A percentile compares a stretch with the other conserved stretches of the same genome.
phyloP scores from a whole-genome alignment of 2,888 invertebrate genomes.

The Agonopterix alstromeriana region DNA sequence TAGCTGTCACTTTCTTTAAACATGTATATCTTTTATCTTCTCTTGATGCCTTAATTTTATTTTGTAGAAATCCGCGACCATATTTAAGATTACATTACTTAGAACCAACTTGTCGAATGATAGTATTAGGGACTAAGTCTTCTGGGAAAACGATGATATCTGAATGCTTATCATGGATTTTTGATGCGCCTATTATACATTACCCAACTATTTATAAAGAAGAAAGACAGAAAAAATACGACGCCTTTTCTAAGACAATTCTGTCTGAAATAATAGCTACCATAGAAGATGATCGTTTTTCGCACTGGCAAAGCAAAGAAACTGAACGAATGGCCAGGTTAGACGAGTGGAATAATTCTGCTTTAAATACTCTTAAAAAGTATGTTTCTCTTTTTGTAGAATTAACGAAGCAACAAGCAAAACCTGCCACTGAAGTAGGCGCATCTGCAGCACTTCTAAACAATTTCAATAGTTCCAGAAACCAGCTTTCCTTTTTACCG shows the following conservation, averaged over 20 bases:
- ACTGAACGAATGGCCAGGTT: constrained; percentile 41
- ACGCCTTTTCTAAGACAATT: constrained; percentile 40
- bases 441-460: constrained; percentile 12
- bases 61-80: constrained; percentile 78
- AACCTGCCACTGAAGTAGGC: background rate
- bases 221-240: constrained; percentile 40
- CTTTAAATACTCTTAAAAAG: constrained; percentile 20
- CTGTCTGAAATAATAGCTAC: constrained; percentile 55
- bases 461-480: constrained; percentile 21
- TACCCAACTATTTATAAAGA: constrained; percentile 33
- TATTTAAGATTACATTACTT: constrained; percentile 77
- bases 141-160: constrained; percentile 79
- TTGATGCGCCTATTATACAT: constrained; percentile 63
- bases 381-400: constrained; percentile 34
- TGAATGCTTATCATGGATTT: constrained; percentile 69
- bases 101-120: constrained; percentile 75
- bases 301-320: constrained; percentile 54
- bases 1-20: constrained; percentile 77
- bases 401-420: constrained; percentile 14
- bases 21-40: constrained; percentile 78
- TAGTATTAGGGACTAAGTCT: constrained; percentile 76
- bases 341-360: constrained; percentile 46
- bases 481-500: constrained; percentile 34
- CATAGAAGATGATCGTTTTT: constrained; percentile 50
- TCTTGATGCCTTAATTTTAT: constrained; percentile 63